phyloP scores from a whole-genome alignment of 2,113 vertebrate species.

The Petrocephalus microphthalmus region DNA sequence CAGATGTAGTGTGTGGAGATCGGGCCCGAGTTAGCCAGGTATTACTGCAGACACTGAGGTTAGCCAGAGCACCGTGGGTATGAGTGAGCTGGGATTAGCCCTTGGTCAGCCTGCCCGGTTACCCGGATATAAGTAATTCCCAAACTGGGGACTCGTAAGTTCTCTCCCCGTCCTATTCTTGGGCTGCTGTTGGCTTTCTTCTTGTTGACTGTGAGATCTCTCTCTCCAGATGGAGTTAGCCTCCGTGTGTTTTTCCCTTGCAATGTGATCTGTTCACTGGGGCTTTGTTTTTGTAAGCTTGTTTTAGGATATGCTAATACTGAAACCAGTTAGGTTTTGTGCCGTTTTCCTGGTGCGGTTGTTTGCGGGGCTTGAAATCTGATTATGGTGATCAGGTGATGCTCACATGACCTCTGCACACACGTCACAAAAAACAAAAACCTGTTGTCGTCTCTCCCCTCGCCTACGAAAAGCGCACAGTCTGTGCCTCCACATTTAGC shows the following conservation, averaged over 20 bases:
- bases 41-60: neutral
- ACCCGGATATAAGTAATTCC: neutral
- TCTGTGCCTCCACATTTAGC: neutral
- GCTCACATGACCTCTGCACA: neutral
- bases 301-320: neutral
- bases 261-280: neutral
- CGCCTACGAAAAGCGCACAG: neutral
- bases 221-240: neutral
- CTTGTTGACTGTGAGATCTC: neutral
- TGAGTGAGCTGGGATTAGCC: neutral
- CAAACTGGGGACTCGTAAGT: neutral
- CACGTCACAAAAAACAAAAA: neutral
- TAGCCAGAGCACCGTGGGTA: neutral
- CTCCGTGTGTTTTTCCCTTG: neutral
- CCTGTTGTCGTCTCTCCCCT: too few relatives aligned
- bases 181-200: neutral
- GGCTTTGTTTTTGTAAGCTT: neutral
- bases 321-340: neutral
- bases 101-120: neutral
- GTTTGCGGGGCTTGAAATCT: neutral
- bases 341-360: neutral
- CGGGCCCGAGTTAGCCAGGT: neutral
- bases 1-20: neutral
- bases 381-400: neutral
- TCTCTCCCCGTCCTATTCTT: neutral